Percentiles rank a stretch among this genome's conserved stretches.
phyloP scores from a whole-genome alignment of 1,140 invertebrate genomes.

The Gerris buenoi region DNA sequence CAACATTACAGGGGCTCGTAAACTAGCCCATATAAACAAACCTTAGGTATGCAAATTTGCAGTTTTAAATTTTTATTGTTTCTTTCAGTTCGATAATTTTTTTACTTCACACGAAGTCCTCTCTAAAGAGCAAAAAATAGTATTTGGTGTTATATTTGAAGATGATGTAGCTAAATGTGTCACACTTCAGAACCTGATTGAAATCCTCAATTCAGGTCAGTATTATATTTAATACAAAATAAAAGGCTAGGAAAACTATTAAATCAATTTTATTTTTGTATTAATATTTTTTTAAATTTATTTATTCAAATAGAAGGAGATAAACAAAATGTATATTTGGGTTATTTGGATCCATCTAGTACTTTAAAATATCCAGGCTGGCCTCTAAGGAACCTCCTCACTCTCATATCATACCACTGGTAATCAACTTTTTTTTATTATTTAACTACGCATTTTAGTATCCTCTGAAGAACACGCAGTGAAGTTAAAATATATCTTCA shows the following conservation, averaged over 20 bases:
- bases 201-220: too few relatives aligned
- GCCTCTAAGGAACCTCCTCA: slow-evolving; percentile 67
- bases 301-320: neutral
- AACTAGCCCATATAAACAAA: too few relatives aligned
- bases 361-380: slow-evolving; percentile 59
- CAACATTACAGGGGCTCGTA: too few relatives aligned
- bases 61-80: slow-evolving; percentile 6
- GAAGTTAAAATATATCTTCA: too few relatives aligned
- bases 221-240: too few relatives aligned
- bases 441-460: too few relatives aligned
- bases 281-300: too few relatives aligned
- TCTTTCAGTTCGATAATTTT: slow-evolving; percentile 15
- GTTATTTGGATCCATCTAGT: slow-evolving; percentile 67
- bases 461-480: too few relatives aligned
- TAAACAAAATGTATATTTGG: slow-evolving; percentile 41
- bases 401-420: slow-evolving; percentile 49
- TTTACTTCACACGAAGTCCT: slow-evolving; percentile 10
- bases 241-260: too few relatives aligned
- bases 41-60: too few relatives aligned
- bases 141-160: slow-evolving; percentile 35
- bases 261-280: too few relatives aligned
- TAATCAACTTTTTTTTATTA: slow-evolving; percentile 26
- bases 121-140: slow-evolving; percentile 33
- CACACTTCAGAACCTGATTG: slow-evolving; percentile 28
- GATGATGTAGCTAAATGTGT: slow-evolving; percentile 29